Conservation (phyloP, 2,797 vertebrate genomes). For the Moxostoma hubbsi region DNA sequence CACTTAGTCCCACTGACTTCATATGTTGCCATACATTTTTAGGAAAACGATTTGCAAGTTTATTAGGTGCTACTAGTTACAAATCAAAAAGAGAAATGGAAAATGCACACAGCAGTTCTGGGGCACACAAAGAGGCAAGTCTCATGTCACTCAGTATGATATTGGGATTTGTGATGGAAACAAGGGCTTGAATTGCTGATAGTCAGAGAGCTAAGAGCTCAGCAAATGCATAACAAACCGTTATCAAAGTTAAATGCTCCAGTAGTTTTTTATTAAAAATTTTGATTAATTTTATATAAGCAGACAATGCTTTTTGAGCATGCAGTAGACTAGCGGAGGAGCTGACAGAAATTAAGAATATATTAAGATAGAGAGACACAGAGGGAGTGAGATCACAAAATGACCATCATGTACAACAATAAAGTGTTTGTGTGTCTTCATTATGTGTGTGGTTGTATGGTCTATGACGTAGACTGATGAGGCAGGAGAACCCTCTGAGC, state of each 20-base stretch:
- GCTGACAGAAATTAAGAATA: constrained; percentile 11
- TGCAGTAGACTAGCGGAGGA: constrained; percentile 52
- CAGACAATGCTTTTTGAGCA: constrained; percentile 67
- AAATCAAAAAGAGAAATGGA: no score
- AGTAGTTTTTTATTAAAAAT: constrained; percentile 69
- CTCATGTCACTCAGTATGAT: not conserved
- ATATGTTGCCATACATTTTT: no score
- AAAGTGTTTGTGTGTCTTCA: constrained; percentile 9
- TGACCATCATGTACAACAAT: not conserved
- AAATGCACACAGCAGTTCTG: no score
- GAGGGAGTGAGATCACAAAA: constrained; percentile 8
- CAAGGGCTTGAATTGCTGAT: constrained; percentile 42
- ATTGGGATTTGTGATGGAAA: constrained; percentile 19
- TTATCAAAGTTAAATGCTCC: constrained; percentile 71
- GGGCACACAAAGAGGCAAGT: not conserved
- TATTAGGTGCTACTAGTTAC: no score
- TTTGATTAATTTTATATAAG: constrained; percentile 72
- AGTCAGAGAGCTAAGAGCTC: constrained; percentile 33
- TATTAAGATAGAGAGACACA: constrained; percentile 17
- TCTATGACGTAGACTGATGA: not conserved
- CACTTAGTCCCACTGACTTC: no score
- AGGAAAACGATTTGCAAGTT: no score
- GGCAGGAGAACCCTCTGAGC: constrained; percentile 18
- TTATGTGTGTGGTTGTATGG: not conserved
- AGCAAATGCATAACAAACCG: constrained; percentile 59